These are phyloP conservation scores for Diarsia dahlii DNA, from an alignment of 2,888 invertebrate species.

Conservation along the genomic window DNA sequence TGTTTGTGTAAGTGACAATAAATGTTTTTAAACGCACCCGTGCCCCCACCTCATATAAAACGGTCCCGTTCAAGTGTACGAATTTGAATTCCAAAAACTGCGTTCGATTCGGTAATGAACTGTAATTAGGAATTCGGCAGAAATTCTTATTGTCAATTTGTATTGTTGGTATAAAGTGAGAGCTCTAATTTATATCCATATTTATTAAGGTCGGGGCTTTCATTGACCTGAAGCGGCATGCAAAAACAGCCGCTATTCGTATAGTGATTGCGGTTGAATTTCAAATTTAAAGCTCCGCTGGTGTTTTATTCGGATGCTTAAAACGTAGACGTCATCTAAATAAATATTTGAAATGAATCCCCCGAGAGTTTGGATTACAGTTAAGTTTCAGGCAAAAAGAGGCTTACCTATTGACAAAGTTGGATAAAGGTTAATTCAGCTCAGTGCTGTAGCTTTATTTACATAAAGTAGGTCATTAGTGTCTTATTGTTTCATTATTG, in stretches of 20 bases:
- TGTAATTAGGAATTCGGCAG: conserved; percentile 67
- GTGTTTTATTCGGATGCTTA: conserved; percentile 78
- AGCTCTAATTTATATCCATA: conserved; percentile 77
- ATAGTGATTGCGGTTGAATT: conserved; percentile 75
- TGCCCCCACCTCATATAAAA: conserved; percentile 11
- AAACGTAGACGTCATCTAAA: conserved; percentile 79
- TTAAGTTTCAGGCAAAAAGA: conserved; percentile 61
- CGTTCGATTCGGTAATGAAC: conserved; percentile 64
- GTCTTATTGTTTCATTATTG: background rate
- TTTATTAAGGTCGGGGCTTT: conserved; percentile 75
- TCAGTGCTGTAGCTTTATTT: background rate
- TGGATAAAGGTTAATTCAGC: conserved; percentile 28
- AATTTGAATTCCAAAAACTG: conserved; percentile 53
- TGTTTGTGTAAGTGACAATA: background rate
- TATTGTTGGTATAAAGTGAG: conserved; percentile 71
- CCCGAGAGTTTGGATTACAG: conserved; percentile 73
- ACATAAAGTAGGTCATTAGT: background rate
- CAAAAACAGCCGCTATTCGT: conserved; percentile 74
- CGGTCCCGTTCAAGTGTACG: conserved; percentile 32
- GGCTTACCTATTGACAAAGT: conserved; percentile 50
- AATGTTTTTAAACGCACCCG: background rate
- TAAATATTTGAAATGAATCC: conserved; percentile 80
- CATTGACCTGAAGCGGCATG: conserved; percentile 61
- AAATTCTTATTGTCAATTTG: conserved; percentile 73
- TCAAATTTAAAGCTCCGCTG: conserved; percentile 69